Evolutionary conservation across 2,113 vertebrate species (phyloP).

Genomic region (Micronisus gabar): DNA sequence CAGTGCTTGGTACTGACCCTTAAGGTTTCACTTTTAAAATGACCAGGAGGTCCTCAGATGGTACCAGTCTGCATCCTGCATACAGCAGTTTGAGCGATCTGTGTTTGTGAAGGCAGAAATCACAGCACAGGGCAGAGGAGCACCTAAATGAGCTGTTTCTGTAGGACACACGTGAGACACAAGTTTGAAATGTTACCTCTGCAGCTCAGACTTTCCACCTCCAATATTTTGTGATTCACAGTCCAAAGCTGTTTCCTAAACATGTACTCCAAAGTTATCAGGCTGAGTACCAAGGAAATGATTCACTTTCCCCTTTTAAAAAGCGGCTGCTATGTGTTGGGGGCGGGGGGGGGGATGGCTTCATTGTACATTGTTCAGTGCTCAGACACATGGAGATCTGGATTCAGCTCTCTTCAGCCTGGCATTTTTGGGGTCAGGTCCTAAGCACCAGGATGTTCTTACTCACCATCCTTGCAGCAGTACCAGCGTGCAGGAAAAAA

Average conservation of each 20-base stretch:
- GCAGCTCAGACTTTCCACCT: not conserved
- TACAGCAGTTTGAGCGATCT: not conserved
- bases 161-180: not conserved
- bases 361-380: not conserved
- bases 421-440: not conserved
- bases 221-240: not conserved
- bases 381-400: not conserved
- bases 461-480: not conserved
- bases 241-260: constrained; percentile 8
- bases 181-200: not conserved
- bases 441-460: not conserved
- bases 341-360: too few relatives aligned
- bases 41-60: not conserved
- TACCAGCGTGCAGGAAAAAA: not conserved
- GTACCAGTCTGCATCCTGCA: not conserved
- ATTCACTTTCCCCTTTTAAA: constrained; percentile 20
- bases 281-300: constrained; percentile 24
- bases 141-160: not conserved
- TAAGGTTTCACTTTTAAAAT: not conserved
- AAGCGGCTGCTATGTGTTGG: not conserved
- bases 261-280: not conserved
- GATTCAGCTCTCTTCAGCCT: not conserved
- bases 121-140: not conserved
- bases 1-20: not conserved
- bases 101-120: not conserved